A percentile compares a stretch with the other conserved stretches of the same genome.
These are phyloP conservation scores for Emys orbicularis DNA, from an alignment of 2,797 vertebrate species.

Conservation along the genomic window DNA sequence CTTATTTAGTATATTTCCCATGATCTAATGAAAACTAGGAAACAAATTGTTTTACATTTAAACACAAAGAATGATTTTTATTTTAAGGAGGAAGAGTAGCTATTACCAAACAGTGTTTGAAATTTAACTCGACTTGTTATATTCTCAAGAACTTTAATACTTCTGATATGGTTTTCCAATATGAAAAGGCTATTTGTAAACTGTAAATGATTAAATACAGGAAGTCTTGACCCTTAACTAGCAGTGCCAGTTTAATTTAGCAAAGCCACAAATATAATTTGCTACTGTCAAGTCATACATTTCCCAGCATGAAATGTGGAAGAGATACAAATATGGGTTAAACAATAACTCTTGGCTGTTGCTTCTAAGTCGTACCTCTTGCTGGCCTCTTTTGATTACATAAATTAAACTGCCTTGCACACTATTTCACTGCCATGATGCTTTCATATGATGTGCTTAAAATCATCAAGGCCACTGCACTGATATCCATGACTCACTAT, in stretches of 20 bases:
- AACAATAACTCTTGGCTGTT: background rate
- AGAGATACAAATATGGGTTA: background rate
- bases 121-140: background rate
- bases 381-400: background rate
- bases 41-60: background rate
- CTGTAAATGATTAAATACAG: conserved; percentile 47
- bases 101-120: background rate
- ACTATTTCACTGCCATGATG: background rate
- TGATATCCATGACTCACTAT: conserved; percentile 15
- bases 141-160: background rate
- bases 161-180: conserved; percentile 35
- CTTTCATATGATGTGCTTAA: background rate
- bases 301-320: background rate
- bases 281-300: background rate
- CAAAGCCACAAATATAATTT: background rate
- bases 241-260: background rate
- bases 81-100: background rate
- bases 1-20: background rate
- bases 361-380: background rate
- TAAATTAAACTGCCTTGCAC: background rate
- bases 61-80: background rate
- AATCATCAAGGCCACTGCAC: conserved; percentile 10
- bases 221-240: conserved; percentile 34
- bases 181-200: conserved; percentile 34
- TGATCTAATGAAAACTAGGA: background rate